phyloP scores from a whole-genome alignment of 1,140 invertebrate genomes.

The Teleogryllus occipitalis region DNA sequence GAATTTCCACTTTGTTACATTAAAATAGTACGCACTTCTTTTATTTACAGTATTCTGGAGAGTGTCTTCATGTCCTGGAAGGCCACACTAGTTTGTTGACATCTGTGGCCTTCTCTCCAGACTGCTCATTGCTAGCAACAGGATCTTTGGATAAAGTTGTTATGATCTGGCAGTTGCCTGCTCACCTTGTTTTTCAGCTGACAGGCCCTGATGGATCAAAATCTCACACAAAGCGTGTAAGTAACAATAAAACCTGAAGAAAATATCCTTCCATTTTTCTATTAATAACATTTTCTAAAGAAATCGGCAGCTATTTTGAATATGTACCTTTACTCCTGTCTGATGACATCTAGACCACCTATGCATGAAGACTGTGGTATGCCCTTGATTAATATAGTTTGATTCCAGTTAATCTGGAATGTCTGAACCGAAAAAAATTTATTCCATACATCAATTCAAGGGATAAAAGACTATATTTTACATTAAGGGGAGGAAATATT shows the following conservation, averaged over 20 bases:
- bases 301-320: no score
- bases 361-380: no score
- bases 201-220: slow-evolving; percentile 31
- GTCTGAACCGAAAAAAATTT: no score
- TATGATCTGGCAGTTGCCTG: slow-evolving; percentile 47
- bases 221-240: slow-evolving; percentile 32
- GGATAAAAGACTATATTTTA: no score
- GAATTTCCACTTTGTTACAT: neutral
- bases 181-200: slow-evolving; percentile 35
- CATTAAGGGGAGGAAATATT: no score
- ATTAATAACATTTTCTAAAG: no score
- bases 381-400: no score
- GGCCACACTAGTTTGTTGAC: slow-evolving; percentile 47
- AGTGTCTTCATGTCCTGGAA: slow-evolving; percentile 48
- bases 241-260: neutral
- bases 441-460: no score
- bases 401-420: no score
- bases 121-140: slow-evolving; percentile 43
- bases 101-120: slow-evolving; percentile 43
- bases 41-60: slow-evolving; percentile 39
- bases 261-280: no score
- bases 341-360: neutral
- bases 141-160: slow-evolving; percentile 46
- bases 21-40: neutral
- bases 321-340: neutral